Conservation (phyloP, 1,140 invertebrate genomes). For the Coelopa frigida region DNA sequence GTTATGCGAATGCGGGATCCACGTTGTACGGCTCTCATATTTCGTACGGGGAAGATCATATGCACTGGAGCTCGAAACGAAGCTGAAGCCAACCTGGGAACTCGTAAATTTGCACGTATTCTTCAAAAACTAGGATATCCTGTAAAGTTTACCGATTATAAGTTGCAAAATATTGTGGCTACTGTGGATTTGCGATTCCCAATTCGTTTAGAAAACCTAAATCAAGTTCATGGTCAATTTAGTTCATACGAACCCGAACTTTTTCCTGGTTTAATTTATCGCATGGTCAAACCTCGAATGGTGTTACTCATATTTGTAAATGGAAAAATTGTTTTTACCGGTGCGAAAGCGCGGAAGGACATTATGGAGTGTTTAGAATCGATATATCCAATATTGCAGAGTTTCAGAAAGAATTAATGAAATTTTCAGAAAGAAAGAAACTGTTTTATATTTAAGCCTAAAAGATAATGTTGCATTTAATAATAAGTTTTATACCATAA, state of each 20-base stretch:
- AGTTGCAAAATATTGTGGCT: constrained; percentile 98
- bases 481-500: too few species aligned
- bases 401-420: constrained; percentile 83
- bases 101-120: constrained; percentile 95
- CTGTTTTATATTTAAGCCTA: too few species aligned
- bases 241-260: constrained; percentile 86
- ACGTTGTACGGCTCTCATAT: constrained; percentile 93
- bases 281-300: constrained; percentile 93
- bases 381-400: constrained; percentile 94
- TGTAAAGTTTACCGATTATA: constrained; percentile 95
- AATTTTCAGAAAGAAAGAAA: too few species aligned
- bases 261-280: constrained; percentile 95
- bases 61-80: constrained; percentile 98
- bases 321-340: constrained; percentile 94
- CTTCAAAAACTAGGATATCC: constrained; percentile 95
- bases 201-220: constrained; percentile 90
- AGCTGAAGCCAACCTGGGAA: constrained; percentile 84
- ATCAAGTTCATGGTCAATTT: constrained; percentile 92
- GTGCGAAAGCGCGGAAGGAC: constrained; percentile 86
- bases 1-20: constrained; percentile 98
- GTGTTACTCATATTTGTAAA: constrained; percentile 97
- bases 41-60: constrained; percentile 97
- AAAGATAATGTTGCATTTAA: too few species aligned
- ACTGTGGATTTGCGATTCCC: constrained; percentile 97
- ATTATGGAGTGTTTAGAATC: constrained; percentile 92